Base-by-base conservation (phyloP, 1,140 invertebrate species). In the Halesus radiatus region DNA sequence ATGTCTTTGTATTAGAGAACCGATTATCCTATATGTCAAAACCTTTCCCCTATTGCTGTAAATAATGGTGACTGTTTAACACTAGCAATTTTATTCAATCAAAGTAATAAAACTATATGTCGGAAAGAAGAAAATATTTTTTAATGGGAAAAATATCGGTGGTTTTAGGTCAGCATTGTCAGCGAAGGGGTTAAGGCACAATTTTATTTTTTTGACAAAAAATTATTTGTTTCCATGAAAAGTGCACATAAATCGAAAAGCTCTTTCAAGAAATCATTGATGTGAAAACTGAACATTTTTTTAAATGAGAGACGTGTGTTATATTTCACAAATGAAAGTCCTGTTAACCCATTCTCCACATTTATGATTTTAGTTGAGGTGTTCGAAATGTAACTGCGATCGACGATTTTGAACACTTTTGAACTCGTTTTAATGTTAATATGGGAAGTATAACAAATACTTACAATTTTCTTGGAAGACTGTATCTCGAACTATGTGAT, bases 401-500 rank as follows among this genome's bases (percentile, higher is more conserved):
- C 74, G 78, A 77, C 76, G 76, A 75, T 72, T 82, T 3, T 79
- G 78, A 76, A 79, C 56, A 82, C 78, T 77, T 66, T 79, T 80
- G 78, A 77, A 74, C 80, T 78, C 79, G 45, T 45, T 6, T 45
- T 50, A 50, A 62, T 64, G 3, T 60, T 64, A 26, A 73, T 16
- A 22, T 58, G 79, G 60, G 80, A 73, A 66, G 73, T 80, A 64
- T 66, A 77, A 81, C 76, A 45, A 45, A 45, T 45, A 45, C 8
- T 45, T 10, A 45, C 37, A 74, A 78, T 80, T 75, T 82, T 80
- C 62, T 80, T 70, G 80, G 80, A 83, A 83, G 82, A 83, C 82
- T 83, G 82, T 83, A 80, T 75, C 26, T 81, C 77, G 62, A 75
- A 80, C 78, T 79, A 81, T 83, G 82, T 83, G 82, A 83, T 83